A percentile compares a stretch with the other conserved stretches of the same genome.
Conservation (phyloP, 1,140 invertebrate species). For the Brachionus rubens region DNA sequence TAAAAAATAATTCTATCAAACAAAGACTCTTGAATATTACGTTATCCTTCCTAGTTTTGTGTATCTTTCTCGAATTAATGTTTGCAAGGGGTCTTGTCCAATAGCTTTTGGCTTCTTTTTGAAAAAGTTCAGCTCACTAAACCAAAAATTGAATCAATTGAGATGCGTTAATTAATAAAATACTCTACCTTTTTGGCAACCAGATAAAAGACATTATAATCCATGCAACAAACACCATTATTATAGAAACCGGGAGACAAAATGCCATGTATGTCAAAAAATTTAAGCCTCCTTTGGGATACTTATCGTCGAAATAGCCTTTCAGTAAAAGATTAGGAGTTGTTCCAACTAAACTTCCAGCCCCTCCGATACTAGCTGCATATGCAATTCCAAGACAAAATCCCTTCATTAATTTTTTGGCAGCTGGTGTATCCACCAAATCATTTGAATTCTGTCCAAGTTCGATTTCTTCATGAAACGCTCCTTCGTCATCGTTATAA, state of each 20-base stretch:
- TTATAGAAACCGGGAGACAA: neutral
- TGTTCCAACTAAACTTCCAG: slow-evolving; percentile 79
- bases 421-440: neutral
- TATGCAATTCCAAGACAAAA: slow-evolving; percentile 71
- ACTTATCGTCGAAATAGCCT: slow-evolving; percentile 66
- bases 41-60: slow-evolving; percentile 71
- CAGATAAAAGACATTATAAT: neutral
- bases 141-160: neutral
- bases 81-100: neutral
- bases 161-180: too few species aligned
- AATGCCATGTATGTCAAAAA: slow-evolving; percentile 32
- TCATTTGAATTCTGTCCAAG: neutral
- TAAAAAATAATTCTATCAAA: neutral
- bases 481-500: neutral
- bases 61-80: slow-evolving; percentile 61
- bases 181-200: slow-evolving; percentile 17
- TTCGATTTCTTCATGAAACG: slow-evolving; percentile 10
- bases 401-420: slow-evolving; percentile 8
- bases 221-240: slow-evolving; percentile 12
- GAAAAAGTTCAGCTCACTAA: slow-evolving; percentile 11
- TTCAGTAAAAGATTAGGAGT: slow-evolving; percentile 82
- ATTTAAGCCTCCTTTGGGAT: neutral
- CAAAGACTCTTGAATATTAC: too few species aligned
- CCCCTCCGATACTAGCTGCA: slow-evolving; percentile 75
- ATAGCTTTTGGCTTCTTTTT: neutral